A percentile compares a stretch with the other conserved stretches of the same genome.
Conservation (phyloP, 1,140 invertebrate genomes). For the Mercenaria mercenaria region DNA sequence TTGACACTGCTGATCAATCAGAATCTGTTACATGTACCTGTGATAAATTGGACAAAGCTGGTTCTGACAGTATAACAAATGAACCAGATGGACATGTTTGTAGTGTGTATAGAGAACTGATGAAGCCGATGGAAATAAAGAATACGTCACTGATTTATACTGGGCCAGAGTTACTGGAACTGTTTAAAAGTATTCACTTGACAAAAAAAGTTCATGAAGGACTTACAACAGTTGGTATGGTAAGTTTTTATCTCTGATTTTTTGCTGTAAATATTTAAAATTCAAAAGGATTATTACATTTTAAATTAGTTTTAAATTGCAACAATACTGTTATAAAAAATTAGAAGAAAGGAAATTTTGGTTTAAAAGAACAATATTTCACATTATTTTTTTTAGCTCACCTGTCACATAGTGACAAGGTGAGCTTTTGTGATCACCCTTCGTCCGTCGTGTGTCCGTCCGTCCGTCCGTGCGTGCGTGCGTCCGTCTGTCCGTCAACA, state of each 20-base stretch:
- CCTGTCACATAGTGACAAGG: no score
- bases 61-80: not conserved
- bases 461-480: no score
- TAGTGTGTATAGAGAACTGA: not conserved
- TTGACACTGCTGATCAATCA: not conserved
- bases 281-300: no score
- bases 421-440: no score
- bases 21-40: not conserved
- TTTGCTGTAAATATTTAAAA: no score
- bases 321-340: no score
- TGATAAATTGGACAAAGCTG: not conserved
- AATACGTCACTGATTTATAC: constrained; percentile 58
- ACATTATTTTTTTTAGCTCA: no score
- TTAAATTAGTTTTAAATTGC: no score
- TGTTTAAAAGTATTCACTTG: constrained; percentile 90
- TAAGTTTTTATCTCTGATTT: constrained; percentile 74
- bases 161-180: constrained; percentile 87
- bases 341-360: no score
- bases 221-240: constrained; percentile 94
- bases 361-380: no score
- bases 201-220: constrained; percentile 87
- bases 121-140: not conserved
- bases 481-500: no score
- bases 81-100: not conserved
- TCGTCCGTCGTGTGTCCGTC: no score